phyloP scores from a whole-genome alignment of 2,797 vertebrate genomes.

The Discoglossus pictus region DNA sequence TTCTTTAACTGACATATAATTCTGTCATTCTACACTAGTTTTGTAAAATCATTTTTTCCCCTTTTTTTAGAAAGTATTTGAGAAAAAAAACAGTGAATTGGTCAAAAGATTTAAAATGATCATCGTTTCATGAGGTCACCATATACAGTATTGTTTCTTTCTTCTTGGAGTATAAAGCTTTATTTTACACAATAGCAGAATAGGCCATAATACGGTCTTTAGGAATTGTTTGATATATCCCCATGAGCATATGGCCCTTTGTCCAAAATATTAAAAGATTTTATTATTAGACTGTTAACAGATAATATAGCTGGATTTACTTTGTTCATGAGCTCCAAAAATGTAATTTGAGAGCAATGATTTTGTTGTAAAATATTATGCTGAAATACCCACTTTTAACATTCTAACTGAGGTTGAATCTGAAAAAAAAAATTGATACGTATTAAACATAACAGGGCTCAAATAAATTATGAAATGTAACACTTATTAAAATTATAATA shows the following conservation, averaged over 20 bases:
- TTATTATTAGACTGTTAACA: slow-evolving; percentile 34
- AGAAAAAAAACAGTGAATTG: slow-evolving; percentile 20
- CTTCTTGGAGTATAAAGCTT: slow-evolving; percentile 34
- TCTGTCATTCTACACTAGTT: too few relatives aligned
- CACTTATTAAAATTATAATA: too few relatives aligned
- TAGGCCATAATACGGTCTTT: slow-evolving; percentile 21
- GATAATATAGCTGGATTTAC: neutral
- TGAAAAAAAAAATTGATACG: too few relatives aligned
- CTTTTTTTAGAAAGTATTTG: neutral
- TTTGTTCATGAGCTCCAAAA: slow-evolving; percentile 17
- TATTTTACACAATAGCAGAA: slow-evolving; percentile 32
- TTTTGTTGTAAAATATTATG: neutral
- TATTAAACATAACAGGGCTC: too few relatives aligned
- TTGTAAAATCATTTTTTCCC: too few relatives aligned
- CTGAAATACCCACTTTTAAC: neutral
- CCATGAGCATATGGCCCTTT: slow-evolving; percentile 35
- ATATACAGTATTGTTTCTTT: slow-evolving; percentile 29
- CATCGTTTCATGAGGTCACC: slow-evolving; percentile 22
- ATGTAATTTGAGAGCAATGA: slow-evolving; percentile 13
- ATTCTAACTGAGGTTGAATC: too few relatives aligned
- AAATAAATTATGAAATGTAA: too few relatives aligned
- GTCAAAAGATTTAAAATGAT: slow-evolving; percentile 24
- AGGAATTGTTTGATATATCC: slow-evolving; percentile 35
- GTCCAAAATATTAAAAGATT: slow-evolving; percentile 39
- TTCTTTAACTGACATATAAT: neutral